Base-by-base conservation (phyloP, 1,140 invertebrate genomes). In the Anadara kagoshimensis region DNA sequence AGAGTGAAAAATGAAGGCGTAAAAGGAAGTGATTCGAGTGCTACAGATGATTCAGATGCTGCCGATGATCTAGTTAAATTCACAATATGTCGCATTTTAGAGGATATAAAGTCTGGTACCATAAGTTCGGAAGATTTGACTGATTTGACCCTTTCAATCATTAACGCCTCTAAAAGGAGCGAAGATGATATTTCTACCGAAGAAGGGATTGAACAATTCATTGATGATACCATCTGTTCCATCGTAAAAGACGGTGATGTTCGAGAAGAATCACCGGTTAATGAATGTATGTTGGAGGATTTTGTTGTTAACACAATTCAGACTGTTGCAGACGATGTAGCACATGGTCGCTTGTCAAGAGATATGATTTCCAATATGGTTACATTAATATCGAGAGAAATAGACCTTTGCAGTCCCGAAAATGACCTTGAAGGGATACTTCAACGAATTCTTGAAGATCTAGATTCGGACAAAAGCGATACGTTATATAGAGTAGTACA, bases 61-160 rank as follows among this genome's bases (percentile, higher is more conserved):
- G 58, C 71, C 14, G 58, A 71, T 22, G 63, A 72, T 26, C 63
- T 78, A 2, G 69, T 78, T 8, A 45, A 71, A 29, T 78, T 78
- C 22, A 78, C 76, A 10, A 14, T 63, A 41, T 20, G 44, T 18
- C 14, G n/a, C n/a, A 20, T 78, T 0, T 20, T 69, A 20, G 57
- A 69, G 14, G 76, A 78, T 36, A 53, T 78, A 0, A 71, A 66
- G 43, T 57, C 54, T 16, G 73, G 73, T 1, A 18, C 45, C 1
- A 22, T 72, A 12, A 44, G 57, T 29, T 29, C 72, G 8, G 69
- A 72, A 22, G 76, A 78, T 29, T 16, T 78, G 14, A 78, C 76
- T 3, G 45, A 61, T 14, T 29, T 78, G 5, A 71, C 76, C n/a
- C 18, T 65, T 47, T 69, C 67, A 3, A 53, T 63, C 18, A 49